These are phyloP conservation scores for Myiozetetes cayanensis DNA, from an alignment of 2,113 vertebrate species.

Conservation along the genomic window DNA sequence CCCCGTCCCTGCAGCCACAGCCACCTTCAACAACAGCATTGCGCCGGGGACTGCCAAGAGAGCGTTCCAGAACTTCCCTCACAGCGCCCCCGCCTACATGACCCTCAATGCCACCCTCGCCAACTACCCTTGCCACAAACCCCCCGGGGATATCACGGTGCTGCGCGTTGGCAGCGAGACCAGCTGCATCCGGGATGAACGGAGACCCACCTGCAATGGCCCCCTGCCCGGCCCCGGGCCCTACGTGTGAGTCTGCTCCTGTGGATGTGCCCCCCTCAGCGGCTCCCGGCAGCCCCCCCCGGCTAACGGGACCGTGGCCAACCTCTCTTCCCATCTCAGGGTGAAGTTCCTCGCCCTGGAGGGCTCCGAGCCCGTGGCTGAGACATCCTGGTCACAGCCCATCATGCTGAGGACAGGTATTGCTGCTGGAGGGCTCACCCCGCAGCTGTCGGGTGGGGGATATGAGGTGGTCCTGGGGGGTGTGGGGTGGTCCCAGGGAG, in stretches of 20 bases:
- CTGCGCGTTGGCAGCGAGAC: slow-evolving; percentile 69
- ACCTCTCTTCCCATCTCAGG: slow-evolving; percentile 17
- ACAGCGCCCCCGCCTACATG: background rate
- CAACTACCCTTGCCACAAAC: background rate
- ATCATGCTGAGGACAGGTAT: slow-evolving; percentile 59
- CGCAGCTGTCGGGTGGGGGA: accelerated
- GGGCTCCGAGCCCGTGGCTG: background rate
- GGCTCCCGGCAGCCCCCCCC: background rate
- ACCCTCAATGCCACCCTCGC: slow-evolving; percentile 26
- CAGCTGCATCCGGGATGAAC: accelerated
- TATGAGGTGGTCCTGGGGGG: accelerated
- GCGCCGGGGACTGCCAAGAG: accelerated
- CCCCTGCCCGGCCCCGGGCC: slow-evolving; percentile 57
- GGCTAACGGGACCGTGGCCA: accelerated
- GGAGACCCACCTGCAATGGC: slow-evolving; percentile 54
- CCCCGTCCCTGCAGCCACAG: accelerated
- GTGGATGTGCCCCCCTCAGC: accelerated
- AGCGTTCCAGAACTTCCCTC: background rate
- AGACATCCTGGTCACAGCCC: background rate
- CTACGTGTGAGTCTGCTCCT: slow-evolving; percentile 38
- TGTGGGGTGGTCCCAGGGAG: accelerated
- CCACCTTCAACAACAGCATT: background rate
- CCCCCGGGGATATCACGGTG: background rate
- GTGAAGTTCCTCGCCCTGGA: slow-evolving; percentile 70
- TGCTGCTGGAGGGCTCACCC: accelerated